Percentiles rank a stretch among this genome's conserved stretches.
phyloP scores from a whole-genome alignment of 1,140 invertebrate genomes.

The Branchinecta lindahli region DNA sequence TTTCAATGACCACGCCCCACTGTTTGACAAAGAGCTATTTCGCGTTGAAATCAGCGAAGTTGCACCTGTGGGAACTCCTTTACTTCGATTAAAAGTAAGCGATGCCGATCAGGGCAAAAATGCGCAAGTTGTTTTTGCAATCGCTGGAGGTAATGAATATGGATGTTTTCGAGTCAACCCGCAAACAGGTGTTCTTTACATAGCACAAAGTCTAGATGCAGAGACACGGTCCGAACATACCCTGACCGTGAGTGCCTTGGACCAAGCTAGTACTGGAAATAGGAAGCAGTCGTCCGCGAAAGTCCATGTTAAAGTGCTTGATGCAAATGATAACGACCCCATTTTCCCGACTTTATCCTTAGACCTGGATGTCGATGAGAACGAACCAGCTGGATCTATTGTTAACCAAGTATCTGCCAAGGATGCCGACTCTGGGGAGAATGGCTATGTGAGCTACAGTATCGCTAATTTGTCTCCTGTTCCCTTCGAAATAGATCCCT shows the following conservation, averaged over 20 bases:
- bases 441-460: conserved; percentile 85
- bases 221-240: conserved; percentile 76
- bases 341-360: conserved; percentile 54
- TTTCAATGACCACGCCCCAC: conserved; percentile 65
- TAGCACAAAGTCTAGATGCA: conserved; percentile 63
- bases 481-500: conserved; percentile 90
- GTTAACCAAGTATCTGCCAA: conserved; percentile 65
- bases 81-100: conserved; percentile 66
- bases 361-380: conserved; percentile 51
- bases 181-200: conserved; percentile 75
- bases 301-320: conserved; percentile 69
- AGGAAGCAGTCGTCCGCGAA: conserved; percentile 72
- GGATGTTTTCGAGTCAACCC: conserved; percentile 72
- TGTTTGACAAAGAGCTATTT: conserved; percentile 75
- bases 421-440: conserved; percentile 81
- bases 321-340: conserved; percentile 85
- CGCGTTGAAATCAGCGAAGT: conserved; percentile 73
- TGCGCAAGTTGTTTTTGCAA: conserved; percentile 65
- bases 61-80: conserved; percentile 68
- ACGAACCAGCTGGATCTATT: conserved; percentile 62
- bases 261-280: conserved; percentile 65
- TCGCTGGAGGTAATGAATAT: conserved; percentile 80
- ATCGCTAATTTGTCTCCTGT: conserved; percentile 73
- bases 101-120: conserved; percentile 68
- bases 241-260: conserved; percentile 74